A percentile compares a stretch with the other conserved stretches of the same genome.
Evolutionary conservation across 2,113 vertebrate genomes (phyloP).

Genomic region (Psephotus haematonotus): DNA sequence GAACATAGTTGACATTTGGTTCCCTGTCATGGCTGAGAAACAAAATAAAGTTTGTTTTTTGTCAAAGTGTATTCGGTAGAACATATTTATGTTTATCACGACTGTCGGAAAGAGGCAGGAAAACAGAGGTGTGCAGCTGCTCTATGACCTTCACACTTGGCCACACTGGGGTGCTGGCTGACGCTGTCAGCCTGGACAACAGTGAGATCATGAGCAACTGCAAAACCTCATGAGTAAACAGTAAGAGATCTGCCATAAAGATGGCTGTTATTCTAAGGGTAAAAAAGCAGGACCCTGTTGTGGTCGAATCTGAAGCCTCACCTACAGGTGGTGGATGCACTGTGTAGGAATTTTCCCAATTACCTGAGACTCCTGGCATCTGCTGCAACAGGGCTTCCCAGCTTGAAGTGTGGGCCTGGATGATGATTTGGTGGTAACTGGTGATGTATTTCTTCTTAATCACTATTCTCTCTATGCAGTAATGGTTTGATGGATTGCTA

Average conservation of each 20-base stretch:
- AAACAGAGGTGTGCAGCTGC: no score
- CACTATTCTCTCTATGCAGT: neutral
- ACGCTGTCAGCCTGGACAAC: no score
- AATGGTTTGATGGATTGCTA: no score
- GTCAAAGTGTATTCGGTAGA: neutral
- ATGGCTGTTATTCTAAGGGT: neutral
- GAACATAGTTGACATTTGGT: neutral
- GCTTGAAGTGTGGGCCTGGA: neutral
- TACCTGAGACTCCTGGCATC: neutral
- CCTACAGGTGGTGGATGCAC: neutral
- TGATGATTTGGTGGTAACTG: neutral
- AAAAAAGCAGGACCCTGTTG: neutral
- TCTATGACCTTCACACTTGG: no score
- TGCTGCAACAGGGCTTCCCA: neutral
- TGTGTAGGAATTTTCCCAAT: neutral
- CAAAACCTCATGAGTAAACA: neutral
- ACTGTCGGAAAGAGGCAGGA: no score
- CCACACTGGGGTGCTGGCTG: no score
- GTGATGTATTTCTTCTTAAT: neutral
- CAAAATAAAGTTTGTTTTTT: neutral
- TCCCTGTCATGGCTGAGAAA: neutral
- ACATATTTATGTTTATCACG: no score
- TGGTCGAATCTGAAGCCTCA: neutral
- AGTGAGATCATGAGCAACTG: no score
- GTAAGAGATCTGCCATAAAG: neutral